Evolutionary conservation across 2,113 vertebrate species (phyloP).

Genomic region (Gallinago media): DNA sequence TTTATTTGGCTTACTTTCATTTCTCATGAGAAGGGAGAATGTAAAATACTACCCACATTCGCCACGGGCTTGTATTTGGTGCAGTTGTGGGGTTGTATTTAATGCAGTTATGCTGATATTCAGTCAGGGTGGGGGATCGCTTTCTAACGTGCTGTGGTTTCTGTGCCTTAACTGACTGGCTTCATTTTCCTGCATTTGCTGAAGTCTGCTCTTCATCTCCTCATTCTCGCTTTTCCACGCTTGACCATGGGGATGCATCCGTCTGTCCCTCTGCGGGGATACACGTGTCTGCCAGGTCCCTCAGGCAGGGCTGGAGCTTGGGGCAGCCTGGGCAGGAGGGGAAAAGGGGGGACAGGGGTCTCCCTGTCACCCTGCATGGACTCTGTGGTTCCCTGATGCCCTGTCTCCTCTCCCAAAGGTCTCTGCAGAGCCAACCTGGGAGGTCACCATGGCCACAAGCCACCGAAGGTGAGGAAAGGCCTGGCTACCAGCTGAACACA

Average conservation of each 20-base stretch:
- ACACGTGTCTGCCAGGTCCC: background rate
- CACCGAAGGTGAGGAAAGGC: background rate
- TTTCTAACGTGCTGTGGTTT: background rate
- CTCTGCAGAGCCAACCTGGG: background rate
- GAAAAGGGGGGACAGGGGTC: fast-evolving
- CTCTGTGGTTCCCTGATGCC: background rate
- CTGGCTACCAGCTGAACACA: background rate
- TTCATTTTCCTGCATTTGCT: background rate
- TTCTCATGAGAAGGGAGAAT: background rate
- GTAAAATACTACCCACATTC: background rate
- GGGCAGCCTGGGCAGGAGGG: background rate
- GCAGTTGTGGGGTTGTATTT: background rate
- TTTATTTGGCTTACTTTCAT: background rate
- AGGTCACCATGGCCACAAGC: background rate
- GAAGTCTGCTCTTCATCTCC: background rate
- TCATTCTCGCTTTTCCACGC: background rate
- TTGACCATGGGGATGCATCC: background rate
- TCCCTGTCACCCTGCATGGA: background rate
- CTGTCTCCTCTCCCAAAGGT: background rate
- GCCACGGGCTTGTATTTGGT: background rate
- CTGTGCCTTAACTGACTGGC: background rate
- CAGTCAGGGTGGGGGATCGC: background rate
- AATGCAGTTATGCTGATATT: background rate
- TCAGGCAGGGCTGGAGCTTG: background rate
- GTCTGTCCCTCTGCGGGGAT: too few species aligned